Evolutionary conservation across 2,113 vertebrate genomes (phyloP), one percentile per base, ranked within the genome.

Genomic region (Dasyornis broadbenti): DNA sequence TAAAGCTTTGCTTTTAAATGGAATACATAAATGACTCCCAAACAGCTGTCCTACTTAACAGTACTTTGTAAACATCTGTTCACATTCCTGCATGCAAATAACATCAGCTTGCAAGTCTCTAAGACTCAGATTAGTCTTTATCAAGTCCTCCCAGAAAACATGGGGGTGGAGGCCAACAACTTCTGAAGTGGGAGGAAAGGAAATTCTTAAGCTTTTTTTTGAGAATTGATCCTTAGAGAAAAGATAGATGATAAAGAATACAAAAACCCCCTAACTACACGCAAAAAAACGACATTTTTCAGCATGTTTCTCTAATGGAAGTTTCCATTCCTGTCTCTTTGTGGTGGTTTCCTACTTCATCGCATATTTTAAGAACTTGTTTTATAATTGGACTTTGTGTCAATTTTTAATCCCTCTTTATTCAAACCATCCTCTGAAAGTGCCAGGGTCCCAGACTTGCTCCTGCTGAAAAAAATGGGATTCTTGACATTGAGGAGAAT

Each of bases 41-140:
- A 97, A 96, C 97, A 98, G 94, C 96, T 97, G 96, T 83, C 53
- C 75, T 94, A 94, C 92, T 97, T 97, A 95, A 94, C 83, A 88
- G 89, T 90, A 64, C 80, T 91, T 92, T 95, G 87, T 96, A 97
- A 98, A 97, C 96, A 98, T 95, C 94, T 98, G 97, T 76, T 98
- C 81, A 91, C 65, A 83, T 95, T 95, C 78, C 77, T 94, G 53
- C 94, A 90, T 96, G 78, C 75, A 97, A 97, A 97, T 86, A 92
- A 84, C 82, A 96, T 96, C 89, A 92, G 64, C 92, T 91, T 91
- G 65, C 91, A 90, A 95, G 69, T 91, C 91, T 97, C 83, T 93
- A 31, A 96, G 85, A 93, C 83, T 95, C 80, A 95, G 60, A 92
- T 76, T 60, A 75, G 27, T 92, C 72, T 95, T 95, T 88, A 97